Evolutionary conservation across 2,113 vertebrate species (phyloP).

Genomic region (Lampris incognitus): DNA sequence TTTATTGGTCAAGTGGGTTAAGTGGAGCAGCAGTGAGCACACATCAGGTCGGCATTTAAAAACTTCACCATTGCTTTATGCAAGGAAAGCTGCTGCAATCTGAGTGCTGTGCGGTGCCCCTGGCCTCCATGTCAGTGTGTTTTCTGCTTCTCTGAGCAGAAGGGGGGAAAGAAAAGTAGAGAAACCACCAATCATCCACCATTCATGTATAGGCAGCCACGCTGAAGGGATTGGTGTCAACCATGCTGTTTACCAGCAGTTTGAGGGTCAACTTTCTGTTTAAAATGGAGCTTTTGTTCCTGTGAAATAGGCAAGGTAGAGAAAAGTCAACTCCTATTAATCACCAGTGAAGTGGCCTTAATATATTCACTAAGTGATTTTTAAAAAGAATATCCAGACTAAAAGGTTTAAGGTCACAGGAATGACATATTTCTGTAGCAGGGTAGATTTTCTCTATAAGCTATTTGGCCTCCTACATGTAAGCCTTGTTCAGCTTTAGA

Average conservation of each 20-base stretch:
- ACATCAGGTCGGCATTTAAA: constrained; percentile 44
- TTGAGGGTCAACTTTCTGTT: constrained; percentile 46
- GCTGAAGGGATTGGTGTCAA: constrained; percentile 53
- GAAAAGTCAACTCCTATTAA: constrained; percentile 19
- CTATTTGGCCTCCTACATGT: too few relatives aligned
- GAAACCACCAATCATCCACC: constrained; percentile 55
- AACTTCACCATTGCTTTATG: constrained; percentile 27
- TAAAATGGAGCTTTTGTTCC: constrained; percentile 6
- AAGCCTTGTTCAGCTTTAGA: not conserved
- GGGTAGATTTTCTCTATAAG: too few relatives aligned
- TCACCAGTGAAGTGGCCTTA: not conserved
- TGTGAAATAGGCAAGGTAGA: constrained; percentile 36
- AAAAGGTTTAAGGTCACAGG: too few relatives aligned
- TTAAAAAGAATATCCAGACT: not conserved
- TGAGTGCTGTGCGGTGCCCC: constrained; percentile 46
- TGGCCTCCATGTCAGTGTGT: constrained; percentile 32
- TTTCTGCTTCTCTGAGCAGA: constrained; percentile 63
- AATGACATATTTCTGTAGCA: too few relatives aligned
- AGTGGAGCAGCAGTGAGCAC: constrained; percentile 57
- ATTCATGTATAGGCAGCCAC: constrained; percentile 57
- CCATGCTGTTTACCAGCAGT: constrained; percentile 30
- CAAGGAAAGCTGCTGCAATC: constrained; percentile 44
- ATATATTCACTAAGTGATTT: not conserved
- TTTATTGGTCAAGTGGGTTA: constrained; percentile 62
- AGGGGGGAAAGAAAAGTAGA: constrained; percentile 41